Conservation (phyloP, 2,797 vertebrate species). For the Enteromius mattozi region DNA sequence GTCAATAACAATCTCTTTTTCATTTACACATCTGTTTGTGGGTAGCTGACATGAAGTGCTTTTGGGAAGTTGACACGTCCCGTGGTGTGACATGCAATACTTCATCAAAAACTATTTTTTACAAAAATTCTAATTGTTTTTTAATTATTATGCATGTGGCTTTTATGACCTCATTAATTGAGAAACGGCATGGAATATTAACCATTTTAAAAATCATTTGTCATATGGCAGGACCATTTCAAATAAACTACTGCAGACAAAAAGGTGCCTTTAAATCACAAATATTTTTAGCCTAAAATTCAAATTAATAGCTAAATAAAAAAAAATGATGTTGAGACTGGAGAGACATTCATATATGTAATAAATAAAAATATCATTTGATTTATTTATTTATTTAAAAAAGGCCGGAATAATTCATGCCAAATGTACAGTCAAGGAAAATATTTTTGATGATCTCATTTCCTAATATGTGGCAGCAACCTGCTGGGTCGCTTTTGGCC, state of each 20-base stretch:
- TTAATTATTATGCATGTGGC: neutral
- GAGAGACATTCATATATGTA: neutral
- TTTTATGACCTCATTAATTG: neutral
- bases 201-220: neutral
- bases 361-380: too few relatives aligned
- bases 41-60: neutral
- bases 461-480: constrained; percentile 29
- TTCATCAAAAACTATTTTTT: neutral
- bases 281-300: neutral
- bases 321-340: neutral
- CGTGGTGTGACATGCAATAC: neutral
- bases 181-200: neutral
- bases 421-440: constrained; percentile 23
- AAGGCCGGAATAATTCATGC: neutral
- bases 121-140: constrained; percentile 2
- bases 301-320: neutral
- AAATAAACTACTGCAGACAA: neutral
- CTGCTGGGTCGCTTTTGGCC: constrained; percentile 9
- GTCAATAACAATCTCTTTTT: constrained; percentile 29
- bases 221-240: neutral
- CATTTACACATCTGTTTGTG: constrained; percentile 25
- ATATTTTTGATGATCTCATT: constrained; percentile 42
- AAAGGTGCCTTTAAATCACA: neutral
- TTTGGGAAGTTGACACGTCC: neutral
- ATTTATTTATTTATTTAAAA: too few relatives aligned